Percentiles rank a stretch among this genome's conserved stretches.
phyloP scores from a whole-genome alignment of 2,113 vertebrate genomes.

The Chloropsis cyanopogon region DNA sequence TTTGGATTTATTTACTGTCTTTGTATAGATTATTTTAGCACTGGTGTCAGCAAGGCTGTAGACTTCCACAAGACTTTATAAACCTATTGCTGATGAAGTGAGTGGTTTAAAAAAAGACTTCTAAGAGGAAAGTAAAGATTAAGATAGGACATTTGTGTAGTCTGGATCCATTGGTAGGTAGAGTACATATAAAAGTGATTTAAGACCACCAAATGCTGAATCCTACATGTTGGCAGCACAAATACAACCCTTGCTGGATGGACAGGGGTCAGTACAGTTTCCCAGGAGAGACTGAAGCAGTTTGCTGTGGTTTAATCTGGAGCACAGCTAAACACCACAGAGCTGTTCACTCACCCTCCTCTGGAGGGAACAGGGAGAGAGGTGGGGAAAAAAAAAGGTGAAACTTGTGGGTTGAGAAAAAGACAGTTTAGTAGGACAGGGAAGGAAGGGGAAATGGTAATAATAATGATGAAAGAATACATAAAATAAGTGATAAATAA shows the following conservation, averaged over 20 bases:
- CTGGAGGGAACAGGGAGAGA: background rate
- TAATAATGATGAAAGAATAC: background rate
- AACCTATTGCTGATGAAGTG: background rate
- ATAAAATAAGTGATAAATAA: background rate
- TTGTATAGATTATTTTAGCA: background rate
- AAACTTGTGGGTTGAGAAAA: background rate
- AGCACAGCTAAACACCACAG: background rate
- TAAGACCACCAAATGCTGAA: background rate
- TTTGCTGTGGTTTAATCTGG: background rate
- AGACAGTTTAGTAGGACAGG: background rate
- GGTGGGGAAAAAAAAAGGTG: background rate
- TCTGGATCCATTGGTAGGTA: background rate
- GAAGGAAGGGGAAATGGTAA: background rate
- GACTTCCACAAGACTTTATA: background rate
- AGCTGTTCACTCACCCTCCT: background rate
- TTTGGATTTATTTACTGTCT: slow-evolving; percentile 7
- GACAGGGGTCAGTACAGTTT: background rate
- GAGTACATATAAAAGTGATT: background rate
- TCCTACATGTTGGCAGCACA: background rate
- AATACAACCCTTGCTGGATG: background rate
- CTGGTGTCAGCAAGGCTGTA: background rate
- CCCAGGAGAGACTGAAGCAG: background rate
- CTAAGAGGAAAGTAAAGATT: background rate
- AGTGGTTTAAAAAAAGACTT: background rate
- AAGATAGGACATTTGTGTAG: background rate